phyloP scores from a whole-genome alignment of 1,140 invertebrate species.

The Papilio glaucus region DNA sequence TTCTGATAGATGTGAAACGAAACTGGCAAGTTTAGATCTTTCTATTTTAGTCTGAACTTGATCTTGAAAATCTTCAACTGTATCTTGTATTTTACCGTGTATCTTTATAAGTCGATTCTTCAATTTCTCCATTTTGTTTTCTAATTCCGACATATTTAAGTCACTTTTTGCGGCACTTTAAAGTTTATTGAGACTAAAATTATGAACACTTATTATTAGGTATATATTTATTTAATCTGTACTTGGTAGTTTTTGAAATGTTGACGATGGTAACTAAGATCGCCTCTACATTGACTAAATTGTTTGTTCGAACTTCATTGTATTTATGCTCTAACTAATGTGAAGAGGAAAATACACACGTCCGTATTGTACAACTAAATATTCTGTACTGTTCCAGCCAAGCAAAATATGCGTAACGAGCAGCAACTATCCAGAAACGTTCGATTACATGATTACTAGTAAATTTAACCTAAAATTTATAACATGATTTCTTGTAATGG shows the following conservation, averaged over 20 bases:
- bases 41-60: slow-evolving; percentile 76
- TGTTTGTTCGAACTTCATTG: neutral
- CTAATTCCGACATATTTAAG: slow-evolving; percentile 59
- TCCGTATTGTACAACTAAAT: neutral
- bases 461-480: neutral
- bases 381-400: neutral
- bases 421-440: neutral
- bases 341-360: neutral
- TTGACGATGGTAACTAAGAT: too few relatives aligned
- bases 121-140: slow-evolving; percentile 74
- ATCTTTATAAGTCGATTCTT: slow-evolving; percentile 70
- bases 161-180: neutral
- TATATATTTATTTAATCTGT: too few relatives aligned
- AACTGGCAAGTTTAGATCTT: slow-evolving; percentile 64
- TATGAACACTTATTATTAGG: neutral
- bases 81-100: slow-evolving; percentile 77
- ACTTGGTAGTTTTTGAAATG: too few relatives aligned
- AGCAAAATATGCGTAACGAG: neutral
- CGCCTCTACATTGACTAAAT: too few relatives aligned
- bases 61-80: slow-evolving; percentile 76
- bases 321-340: neutral
- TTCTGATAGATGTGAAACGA: slow-evolving; percentile 74
- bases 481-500: neutral
- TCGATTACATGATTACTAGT: neutral
- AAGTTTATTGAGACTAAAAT: neutral